phyloP scores from a whole-genome alignment of 2,113 vertebrate genomes.

The Daphoenositta chrysoptera region DNA sequence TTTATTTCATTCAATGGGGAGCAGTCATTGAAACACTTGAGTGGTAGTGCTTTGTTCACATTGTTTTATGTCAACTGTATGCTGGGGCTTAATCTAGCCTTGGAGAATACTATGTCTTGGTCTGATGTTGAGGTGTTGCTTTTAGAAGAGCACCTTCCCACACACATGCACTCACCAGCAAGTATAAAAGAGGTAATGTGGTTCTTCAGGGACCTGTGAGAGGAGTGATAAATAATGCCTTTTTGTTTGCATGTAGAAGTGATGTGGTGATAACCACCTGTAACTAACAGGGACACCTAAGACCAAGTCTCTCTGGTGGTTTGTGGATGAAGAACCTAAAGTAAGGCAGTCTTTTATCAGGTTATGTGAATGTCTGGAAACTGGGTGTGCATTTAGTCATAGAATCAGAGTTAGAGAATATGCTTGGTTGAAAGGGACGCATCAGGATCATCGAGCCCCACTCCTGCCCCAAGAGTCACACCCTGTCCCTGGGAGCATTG shows the following conservation, averaged over 20 bases:
- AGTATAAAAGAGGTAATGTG: neutral
- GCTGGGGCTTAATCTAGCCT: neutral
- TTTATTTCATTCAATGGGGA: neutral
- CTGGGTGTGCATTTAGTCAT: neutral
- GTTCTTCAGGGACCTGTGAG: neutral
- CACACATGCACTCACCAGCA: accelerated
- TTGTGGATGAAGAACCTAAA: neutral
- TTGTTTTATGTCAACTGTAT: neutral
- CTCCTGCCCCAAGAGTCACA: neutral
- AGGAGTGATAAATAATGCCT: neutral
- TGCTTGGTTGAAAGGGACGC: neutral
- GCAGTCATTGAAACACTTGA: neutral
- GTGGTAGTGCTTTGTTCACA: neutral
- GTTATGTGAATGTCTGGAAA: neutral
- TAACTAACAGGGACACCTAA: neutral
- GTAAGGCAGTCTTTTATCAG: neutral
- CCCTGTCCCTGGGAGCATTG: neutral
- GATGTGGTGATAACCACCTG: neutral
- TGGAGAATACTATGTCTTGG: neutral
- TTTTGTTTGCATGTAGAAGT: neutral
- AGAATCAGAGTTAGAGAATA: neutral
- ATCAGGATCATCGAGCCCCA: neutral
- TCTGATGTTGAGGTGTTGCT: neutral
- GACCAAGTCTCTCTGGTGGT: neutral
- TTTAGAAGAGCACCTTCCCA: neutral